Percentiles rank a stretch among this genome's conserved stretches.
Conservation (phyloP, 2,797 vertebrate species). For the Phrynocephalus vlangalii region DNA sequence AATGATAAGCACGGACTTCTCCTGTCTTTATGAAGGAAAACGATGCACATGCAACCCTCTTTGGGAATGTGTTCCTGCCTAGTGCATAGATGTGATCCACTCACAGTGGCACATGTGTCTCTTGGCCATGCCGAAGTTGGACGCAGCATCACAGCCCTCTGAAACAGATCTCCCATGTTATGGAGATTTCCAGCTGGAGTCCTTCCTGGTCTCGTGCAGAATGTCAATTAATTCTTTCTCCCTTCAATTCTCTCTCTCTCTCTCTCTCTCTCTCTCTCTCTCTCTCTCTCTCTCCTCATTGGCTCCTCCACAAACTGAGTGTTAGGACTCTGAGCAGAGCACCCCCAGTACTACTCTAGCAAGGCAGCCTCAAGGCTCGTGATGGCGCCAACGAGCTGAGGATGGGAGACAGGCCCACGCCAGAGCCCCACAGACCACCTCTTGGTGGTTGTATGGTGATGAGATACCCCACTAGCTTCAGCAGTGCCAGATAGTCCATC, state of each 20-base stretch:
- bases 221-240: background rate
- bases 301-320: background rate
- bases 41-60: no score
- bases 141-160: background rate
- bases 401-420: slow-evolving; percentile 4
- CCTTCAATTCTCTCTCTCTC: background rate
- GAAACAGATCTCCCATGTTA: background rate
- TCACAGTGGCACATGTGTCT: background rate
- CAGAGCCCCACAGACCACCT: slow-evolving; percentile 60
- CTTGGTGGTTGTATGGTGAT: slow-evolving; percentile 61
- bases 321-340: background rate
- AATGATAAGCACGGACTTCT: no score
- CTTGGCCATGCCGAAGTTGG: background rate
- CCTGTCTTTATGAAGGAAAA: no score
- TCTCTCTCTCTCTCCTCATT: slow-evolving; percentile 34
- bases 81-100: no score
- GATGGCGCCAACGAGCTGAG: slow-evolving; percentile 72
- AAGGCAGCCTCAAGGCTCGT: slow-evolving; percentile 53
- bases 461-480: slow-evolving; percentile 49
- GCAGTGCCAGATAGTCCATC: background rate
- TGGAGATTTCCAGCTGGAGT: accelerated
- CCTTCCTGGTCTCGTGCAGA: accelerated
- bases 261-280: slow-evolving; percentile 51
- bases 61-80: no score
- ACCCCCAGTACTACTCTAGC: background rate